Conservation (phyloP, 2,113 vertebrate genomes). For the Hydrolagus affinis region DNA sequence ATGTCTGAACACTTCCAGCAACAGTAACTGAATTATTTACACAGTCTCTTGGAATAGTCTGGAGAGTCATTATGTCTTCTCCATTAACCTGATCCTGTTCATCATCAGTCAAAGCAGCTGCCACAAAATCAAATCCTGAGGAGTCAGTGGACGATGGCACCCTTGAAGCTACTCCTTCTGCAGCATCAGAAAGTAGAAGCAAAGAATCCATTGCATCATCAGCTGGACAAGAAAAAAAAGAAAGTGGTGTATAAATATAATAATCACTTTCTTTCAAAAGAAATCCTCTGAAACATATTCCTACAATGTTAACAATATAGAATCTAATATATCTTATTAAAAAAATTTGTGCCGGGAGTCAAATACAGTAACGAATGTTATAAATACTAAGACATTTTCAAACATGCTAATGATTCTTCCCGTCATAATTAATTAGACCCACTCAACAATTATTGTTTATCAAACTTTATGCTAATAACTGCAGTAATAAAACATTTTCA, state of each 20-base stretch:
- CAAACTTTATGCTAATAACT: no score
- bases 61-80: slow-evolving; percentile 33
- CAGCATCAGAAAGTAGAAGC: slow-evolving; percentile 76
- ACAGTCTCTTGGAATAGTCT: slow-evolving; percentile 29
- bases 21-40: slow-evolving; percentile 27
- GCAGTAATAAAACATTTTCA: no score
- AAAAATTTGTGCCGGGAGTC: no score
- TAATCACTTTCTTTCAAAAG: not conserved
- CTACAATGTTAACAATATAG: not conserved
- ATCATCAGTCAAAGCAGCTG: slow-evolving; percentile 50
- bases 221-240: slow-evolving; percentile 53
- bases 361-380: no score
- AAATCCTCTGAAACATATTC: not conserved
- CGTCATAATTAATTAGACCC: no score
- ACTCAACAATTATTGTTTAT: no score
- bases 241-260: not conserved
- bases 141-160: slow-evolving; percentile 38
- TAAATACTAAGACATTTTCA: no score
- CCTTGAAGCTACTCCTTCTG: slow-evolving; percentile 48
- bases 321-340: no score
- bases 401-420: no score
- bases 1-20: slow-evolving; percentile 38
- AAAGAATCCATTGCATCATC: slow-evolving; percentile 88
- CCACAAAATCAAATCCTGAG: slow-evolving; percentile 61
- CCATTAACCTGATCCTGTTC: slow-evolving; percentile 38